Conservation (phyloP, 2,113 vertebrate species). For the Parotia lawesii region DNA sequence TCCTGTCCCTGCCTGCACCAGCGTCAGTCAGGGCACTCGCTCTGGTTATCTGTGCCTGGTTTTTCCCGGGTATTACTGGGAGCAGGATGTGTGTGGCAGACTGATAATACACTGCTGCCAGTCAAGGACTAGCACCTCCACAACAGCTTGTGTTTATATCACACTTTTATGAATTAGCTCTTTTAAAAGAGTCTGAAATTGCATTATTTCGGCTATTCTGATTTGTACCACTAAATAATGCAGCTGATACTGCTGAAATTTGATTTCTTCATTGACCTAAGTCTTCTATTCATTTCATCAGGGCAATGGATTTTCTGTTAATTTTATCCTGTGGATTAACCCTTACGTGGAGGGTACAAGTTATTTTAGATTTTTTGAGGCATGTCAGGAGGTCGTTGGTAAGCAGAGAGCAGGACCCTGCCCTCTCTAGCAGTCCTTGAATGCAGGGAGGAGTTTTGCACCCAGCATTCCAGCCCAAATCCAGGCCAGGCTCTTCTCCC, state of each 20-base stretch:
- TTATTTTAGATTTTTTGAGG: background rate
- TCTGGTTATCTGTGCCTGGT: background rate
- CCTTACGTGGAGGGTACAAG: background rate
- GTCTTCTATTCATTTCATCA: background rate
- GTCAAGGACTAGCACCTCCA: slow-evolving; percentile 1
- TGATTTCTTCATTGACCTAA: slow-evolving; percentile 45
- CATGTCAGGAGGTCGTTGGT: background rate
- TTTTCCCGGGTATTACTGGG: background rate
- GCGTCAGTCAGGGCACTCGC: rapidly evolving
- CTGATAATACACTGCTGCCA: slow-evolving; percentile 21
- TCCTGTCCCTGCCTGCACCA: background rate
- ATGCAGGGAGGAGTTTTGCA: background rate
- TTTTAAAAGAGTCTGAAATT: slow-evolving; percentile 16
- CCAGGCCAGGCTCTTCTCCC: background rate
- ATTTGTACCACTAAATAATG: slow-evolving; percentile 29
- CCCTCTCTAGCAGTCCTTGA: background rate
- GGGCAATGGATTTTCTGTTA: slow-evolving; percentile 4
- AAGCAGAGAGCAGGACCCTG: background rate
- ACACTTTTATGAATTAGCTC: background rate
- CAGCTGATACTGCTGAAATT: slow-evolving; percentile 11
- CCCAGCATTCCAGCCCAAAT: background rate
- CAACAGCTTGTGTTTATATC: slow-evolving; percentile 39
- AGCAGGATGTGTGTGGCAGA: slow-evolving; percentile 14
- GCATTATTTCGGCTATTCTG: slow-evolving; percentile 37
- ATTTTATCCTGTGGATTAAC: background rate